Evolutionary conservation across 1,140 invertebrate species (phyloP), one percentile per base, ranked within the genome.

Genomic region (Drusus annulatus): DNA sequence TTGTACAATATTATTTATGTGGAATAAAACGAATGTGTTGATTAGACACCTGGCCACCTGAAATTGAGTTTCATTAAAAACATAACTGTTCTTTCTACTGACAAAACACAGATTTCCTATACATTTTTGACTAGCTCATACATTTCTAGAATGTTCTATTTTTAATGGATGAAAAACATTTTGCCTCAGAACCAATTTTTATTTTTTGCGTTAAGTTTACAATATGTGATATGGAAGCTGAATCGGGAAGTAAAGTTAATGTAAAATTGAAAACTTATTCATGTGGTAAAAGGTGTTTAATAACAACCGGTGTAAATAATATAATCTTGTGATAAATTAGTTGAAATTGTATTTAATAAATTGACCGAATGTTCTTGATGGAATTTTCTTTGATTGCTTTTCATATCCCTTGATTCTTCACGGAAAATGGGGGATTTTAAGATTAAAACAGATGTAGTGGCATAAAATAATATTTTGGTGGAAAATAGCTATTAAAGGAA

Each of bases 251-350:
- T 1, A 25, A 60, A 23, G 58, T 60, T 23, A 21, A 17, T 15
- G 58, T 19, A 60, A 23, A 8, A 15, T 45, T 45, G 17, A 60
- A 23, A 23, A 60, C 23, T 13, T 19, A 23, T 60, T 19, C 7
- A 21, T 60, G 15, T n/a, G n/a, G n/a, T 19, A 19, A 23, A 68
- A 17, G 63, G 31, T 68, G 63, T 68, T 31, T 68, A 68, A 36
- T 50, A 36, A 68, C 63, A 21, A 60, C 36, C 36, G 36, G n/a
- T 71, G 68, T 71, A 71, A 19, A 71, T 71, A 71, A 71, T 28
- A 25, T 51, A 23, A 71, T 69, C 65, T 45, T 71, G 68, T 71
- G 68, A 71, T 71, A 71, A 51, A 71, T 71, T 68, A 71, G 45
- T 16, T 51, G 68, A 71, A 65, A 71, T 71, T 51, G 45, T 71